Percentiles rank a stretch among this genome's conserved stretches.
Evolutionary conservation across 1,140 invertebrate genomes (phyloP).

Genomic region (Saxidomus purpurata): DNA sequence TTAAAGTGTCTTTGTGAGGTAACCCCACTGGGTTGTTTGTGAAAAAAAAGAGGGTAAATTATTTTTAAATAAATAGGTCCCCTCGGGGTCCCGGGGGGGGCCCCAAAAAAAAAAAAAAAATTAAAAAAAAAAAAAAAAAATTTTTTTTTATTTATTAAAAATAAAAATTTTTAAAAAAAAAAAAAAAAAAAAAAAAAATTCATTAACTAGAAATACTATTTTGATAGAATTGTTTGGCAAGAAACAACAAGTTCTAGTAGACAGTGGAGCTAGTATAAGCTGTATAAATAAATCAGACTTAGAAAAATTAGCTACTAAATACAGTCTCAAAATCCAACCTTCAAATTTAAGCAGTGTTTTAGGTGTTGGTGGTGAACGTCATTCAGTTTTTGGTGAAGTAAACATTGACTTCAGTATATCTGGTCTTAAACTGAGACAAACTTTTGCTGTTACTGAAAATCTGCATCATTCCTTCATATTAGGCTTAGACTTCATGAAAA

Average conservation of each 20-base stretch:
- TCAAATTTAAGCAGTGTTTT: background rate
- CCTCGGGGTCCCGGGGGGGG: too few relatives aligned
- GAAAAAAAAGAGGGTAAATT: too few relatives aligned
- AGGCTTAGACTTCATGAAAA: conserved; percentile 63
- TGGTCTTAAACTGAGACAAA: background rate
- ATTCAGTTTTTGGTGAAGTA: conserved; percentile 3
- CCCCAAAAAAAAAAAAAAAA: too few relatives aligned
- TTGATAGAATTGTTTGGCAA: conserved; percentile 26
- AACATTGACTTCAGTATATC: background rate
- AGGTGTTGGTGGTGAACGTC: conserved; percentile 28
- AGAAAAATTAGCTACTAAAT: background rate
- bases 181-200: conserved; percentile 3
- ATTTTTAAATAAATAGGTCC: too few relatives aligned
- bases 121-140: too few relatives aligned
- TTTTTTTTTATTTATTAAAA: too few relatives aligned
- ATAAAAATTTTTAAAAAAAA: background rate
- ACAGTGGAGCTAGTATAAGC: conserved; percentile 63
- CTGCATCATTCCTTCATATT: conserved; percentile 66
- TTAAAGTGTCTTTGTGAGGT: too few relatives aligned
- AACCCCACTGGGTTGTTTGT: too few relatives aligned
- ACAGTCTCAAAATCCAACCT: background rate
- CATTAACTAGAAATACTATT: conserved; percentile 57
- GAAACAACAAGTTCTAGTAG: conserved; percentile 45
- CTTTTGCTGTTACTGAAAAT: conserved; percentile 53
- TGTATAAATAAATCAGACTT: conserved; percentile 1